phyloP scores from a whole-genome alignment of 1,140 invertebrate genomes.

The Lasaia peninsularis region DNA sequence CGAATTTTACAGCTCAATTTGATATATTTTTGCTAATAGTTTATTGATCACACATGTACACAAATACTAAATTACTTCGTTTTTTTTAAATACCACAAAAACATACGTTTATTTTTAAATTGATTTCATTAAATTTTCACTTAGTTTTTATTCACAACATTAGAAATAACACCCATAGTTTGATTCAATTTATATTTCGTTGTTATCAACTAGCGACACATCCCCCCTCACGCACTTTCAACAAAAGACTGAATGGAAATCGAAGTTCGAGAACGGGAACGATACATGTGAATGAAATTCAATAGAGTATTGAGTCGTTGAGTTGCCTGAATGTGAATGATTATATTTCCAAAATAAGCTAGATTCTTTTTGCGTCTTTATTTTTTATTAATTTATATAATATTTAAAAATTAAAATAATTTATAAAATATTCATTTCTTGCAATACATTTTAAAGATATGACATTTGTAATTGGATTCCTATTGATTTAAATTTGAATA shows the following conservation, averaged over 20 bases:
- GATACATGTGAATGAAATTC: no score
- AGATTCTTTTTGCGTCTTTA: no score
- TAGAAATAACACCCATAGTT: constrained; percentile 24
- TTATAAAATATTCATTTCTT: no score
- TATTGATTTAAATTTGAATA: no score
- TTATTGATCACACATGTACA: constrained; percentile 69
- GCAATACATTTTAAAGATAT: no score
- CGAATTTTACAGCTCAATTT: constrained; percentile 18
- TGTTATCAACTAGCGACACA: constrained; percentile 20
- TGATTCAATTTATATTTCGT: constrained; percentile 22
- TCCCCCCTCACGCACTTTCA: constrained; percentile 20
- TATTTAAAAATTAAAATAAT: no score
- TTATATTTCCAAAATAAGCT: no score
- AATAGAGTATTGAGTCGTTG: no score
- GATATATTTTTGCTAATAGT: neutral
- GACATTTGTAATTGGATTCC: no score
- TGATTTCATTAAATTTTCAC: neutral
- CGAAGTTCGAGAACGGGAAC: neutral
- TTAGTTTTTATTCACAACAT: constrained; percentile 25
- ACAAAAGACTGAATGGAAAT: constrained; percentile 42
- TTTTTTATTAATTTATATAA: no score
- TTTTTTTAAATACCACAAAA: constrained; percentile 14
- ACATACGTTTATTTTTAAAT: constrained; percentile 1
- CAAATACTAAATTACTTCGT: constrained; percentile 31
- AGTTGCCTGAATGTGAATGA: no score